Evolutionary conservation across 2,888 invertebrate genomes (phyloP).

Genomic region (Chouioia cunea): DNA sequence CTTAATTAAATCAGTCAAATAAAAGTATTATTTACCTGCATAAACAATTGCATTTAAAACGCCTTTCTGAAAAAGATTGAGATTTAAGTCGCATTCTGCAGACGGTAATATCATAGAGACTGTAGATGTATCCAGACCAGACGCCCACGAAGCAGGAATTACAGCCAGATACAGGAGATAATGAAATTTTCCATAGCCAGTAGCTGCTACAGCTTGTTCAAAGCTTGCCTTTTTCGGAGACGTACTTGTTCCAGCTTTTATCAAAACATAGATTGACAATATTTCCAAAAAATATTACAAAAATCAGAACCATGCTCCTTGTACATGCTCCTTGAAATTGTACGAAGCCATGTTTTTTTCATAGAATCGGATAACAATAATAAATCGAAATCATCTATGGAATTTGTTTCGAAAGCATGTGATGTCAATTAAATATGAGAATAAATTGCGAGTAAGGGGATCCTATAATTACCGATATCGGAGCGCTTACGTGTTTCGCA

Average conservation of each 20-base stretch:
- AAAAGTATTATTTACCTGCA: slow-evolving; percentile 70
- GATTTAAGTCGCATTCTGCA: slow-evolving; percentile 80
- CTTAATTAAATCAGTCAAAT: too few species aligned
- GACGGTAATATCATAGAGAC: slow-evolving; percentile 79
- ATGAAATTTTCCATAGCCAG: slow-evolving; percentile 80
- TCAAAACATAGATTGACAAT: not conserved
- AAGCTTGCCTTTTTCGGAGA: slow-evolving; percentile 71
- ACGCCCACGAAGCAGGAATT: slow-evolving; percentile 76
- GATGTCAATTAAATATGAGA: too few species aligned
- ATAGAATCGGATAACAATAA: not conserved
- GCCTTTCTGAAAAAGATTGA: slow-evolving; percentile 79
- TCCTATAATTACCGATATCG: too few species aligned
- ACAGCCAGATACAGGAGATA: slow-evolving; percentile 72
- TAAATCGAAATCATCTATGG: not conserved
- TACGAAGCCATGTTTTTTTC: not conserved
- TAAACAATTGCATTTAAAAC: slow-evolving; percentile 79
- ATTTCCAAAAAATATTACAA: not conserved
- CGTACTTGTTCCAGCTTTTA: not conserved
- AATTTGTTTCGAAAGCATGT: too few species aligned
- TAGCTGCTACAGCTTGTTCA: slow-evolving; percentile 78
- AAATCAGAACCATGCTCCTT: too few species aligned
- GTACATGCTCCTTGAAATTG: too few species aligned
- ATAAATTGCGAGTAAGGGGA: too few species aligned
- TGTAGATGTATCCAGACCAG: slow-evolving; percentile 78
- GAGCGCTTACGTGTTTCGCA: too few species aligned